Base-by-base conservation (phyloP, 2,113 vertebrate species). In the Enhydra lutris region DNA sequence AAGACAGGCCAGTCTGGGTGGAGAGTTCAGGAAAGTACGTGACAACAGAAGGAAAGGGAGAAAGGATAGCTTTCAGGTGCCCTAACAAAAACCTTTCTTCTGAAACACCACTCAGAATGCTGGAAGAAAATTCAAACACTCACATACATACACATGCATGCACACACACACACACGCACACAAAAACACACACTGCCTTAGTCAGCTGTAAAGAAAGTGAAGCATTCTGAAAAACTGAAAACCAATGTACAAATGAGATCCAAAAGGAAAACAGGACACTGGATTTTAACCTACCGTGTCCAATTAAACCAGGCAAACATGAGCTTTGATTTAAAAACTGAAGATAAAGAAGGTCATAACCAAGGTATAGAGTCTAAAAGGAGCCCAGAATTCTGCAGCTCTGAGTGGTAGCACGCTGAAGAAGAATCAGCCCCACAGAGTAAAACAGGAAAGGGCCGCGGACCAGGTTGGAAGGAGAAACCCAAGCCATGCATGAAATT, bases 351-450 rank as follows among this genome's bases (percentile, higher is more conserved):
- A 36, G 7, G 2, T 5, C 3, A 18, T 39, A 29, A 9, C 31
- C 9, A 23, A 36, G 2, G 10, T 1, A 1, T 0, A 21, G 18
- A 26, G 18, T 79, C 14, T n/a, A 23, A n/a, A 1, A 59, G 15
- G 45, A 47, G 11, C 15, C 20, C 47, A 2, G 6, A 59, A 74
- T 23, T 3, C 9, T 5, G 24, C 15, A 31, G 3, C 31, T 50
- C 7, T 29, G 52, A 2, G 9, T 31, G 24, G 39, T 6, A 1
- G 39, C 21, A 8, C 24, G 3, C 39, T 42, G 2, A 71, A 3
- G 6, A 8, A 24, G 39, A 45, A n/a, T 8, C 1, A 29, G 4
- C 23, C 23, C 57, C 9, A 18, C 14, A 31, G 39, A 69, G 34
- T 23, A 24, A 83, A 71, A 45, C 0, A 55, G 15, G 26, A 71